Base-by-base conservation (phyloP, 2,888 invertebrate genomes). In the Ligdia adustata region DNA sequence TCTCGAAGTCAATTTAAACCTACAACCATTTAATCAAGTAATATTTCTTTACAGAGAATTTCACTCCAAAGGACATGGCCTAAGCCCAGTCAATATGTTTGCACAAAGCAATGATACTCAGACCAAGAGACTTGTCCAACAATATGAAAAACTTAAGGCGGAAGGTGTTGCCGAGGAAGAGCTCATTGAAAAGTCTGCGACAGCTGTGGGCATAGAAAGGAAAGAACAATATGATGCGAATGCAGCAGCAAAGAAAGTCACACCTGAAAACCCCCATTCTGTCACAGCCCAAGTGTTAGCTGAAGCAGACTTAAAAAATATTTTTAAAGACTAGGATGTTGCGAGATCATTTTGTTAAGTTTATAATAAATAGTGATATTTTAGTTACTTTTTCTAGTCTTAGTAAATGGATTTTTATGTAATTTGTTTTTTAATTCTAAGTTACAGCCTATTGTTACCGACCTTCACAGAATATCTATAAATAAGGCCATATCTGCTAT, bases 11-110 rank as follows among this genome's bases (percentile, higher is more conserved):
- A n/a, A n/a, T n/a, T n/a, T n/a, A n/a, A n/a, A n/a, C n/a, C n/a
- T n/a, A n/a, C n/a, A n/a, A n/a, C n/a, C n/a, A n/a, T n/a, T n/a
- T n/a, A n/a, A n/a, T n/a, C n/a, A n/a, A n/a, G n/a, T n/a, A n/a
- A n/a, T n/a, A n/a, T n/a, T n/a, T n/a, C 28, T 40, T 75, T 91
- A 20, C 78, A 95, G 95, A 9, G 91, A 93, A 78, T 94, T 94
- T 62, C 94, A 95, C 55, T 91, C 92, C 46, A 82, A 91, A 32
- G 87, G 92, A 11, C 92, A 90, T 55, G 91, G 91, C 14, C 69
- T 91, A 33, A 92, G 92, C 26, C 79, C 89, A 1, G 74, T 91
- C 1, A 93, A 92, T 62, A 78, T 95, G 64, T 72, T 83, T 0
- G 92, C 88, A 60, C 76, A 72, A n/a, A 71, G 75, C 58, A 76